Evolutionary conservation across 1,140 invertebrate species (phyloP).

Genomic region (Musca domestica): DNA sequence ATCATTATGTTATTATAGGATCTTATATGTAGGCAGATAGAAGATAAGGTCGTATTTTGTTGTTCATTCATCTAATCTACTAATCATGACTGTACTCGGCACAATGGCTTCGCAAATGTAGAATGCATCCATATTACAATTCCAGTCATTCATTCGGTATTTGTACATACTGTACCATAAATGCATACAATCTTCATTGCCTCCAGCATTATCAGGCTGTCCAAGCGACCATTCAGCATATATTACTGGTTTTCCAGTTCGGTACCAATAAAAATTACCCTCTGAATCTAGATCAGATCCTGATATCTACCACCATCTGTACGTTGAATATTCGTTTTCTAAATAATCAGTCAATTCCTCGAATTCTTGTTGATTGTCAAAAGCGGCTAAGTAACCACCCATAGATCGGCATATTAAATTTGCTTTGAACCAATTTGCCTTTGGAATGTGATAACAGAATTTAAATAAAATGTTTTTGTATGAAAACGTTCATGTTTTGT

Average conservation of each 20-base stretch:
- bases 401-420: slow-evolving; percentile 10
- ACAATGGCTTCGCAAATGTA: not conserved
- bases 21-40: no score
- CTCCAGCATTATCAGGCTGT: slow-evolving; percentile 44
- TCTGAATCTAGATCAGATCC: slow-evolving; percentile 30
- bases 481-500: not conserved
- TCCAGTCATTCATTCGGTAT: slow-evolving; percentile 31
- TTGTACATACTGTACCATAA: slow-evolving; percentile 22
- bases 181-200: slow-evolving; percentile 46
- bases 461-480: not conserved
- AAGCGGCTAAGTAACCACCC: slow-evolving; percentile 5
- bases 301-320: slow-evolving; percentile 31
- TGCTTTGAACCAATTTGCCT: slow-evolving; percentile 19
- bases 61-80: no score
- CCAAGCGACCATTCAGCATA: slow-evolving; percentile 39
- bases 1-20: no score
- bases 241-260: slow-evolving; percentile 37
- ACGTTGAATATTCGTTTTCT: not conserved
- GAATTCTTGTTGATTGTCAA: slow-evolving; percentile 3
- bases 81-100: not conserved
- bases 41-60: no score
- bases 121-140: not conserved
- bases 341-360: slow-evolving; percentile 4
- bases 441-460: no score
- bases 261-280: slow-evolving; percentile 27